Evolutionary conservation across 1,140 invertebrate genomes (phyloP), one percentile per base, ranked within the genome.

Genomic region (Conus betulinus): DNA sequence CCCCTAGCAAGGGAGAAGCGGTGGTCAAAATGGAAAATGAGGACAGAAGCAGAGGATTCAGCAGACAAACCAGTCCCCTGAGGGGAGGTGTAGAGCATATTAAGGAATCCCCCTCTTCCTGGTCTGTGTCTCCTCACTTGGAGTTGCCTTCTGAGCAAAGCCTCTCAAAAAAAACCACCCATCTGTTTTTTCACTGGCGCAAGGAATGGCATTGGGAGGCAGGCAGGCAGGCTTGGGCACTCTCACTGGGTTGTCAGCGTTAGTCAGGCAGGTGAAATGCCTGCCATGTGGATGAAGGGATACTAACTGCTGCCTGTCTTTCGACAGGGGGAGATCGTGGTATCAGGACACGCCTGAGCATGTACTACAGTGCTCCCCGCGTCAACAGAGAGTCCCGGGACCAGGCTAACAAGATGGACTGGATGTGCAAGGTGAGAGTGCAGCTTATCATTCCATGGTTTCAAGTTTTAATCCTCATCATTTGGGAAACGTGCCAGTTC

Each of bases 321-420:
- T 87, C 63, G 89, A 76, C 94, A 96, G 96, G 96, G 96, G 84
- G 86, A 93, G 71, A 90, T 96, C 76, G 95, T 55, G 51, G 15
- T 87, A 74, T 51, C 71, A 8, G 85, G 74, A 91, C 95, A 94
- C 90, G 94, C 7, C 91, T 93, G 76, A 91, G 85, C 79, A 94
- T 93, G 94, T 93, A 93, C 93, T 94, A 94, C 91, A 94, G 94
- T 88, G 92, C 92, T 53, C 93, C 94, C 13, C 93, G 93, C 82
- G 92, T 90, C 82, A 91, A 92, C 23, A 90, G 89, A 79, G 92
- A 93, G 76, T 87, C 85, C 92, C 92, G 90, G 89, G 90, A 82
- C 81, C 88, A 84, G 81, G 90, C 20, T 90, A 87, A 91, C 82
- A 91, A 91, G 67, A 93, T 91, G 83, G 93, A 93, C 88, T 93